These are phyloP conservation scores for Cheumatopsyche charites DNA, from an alignment of 1,140 invertebrate genomes.

Conservation along the genomic window DNA sequence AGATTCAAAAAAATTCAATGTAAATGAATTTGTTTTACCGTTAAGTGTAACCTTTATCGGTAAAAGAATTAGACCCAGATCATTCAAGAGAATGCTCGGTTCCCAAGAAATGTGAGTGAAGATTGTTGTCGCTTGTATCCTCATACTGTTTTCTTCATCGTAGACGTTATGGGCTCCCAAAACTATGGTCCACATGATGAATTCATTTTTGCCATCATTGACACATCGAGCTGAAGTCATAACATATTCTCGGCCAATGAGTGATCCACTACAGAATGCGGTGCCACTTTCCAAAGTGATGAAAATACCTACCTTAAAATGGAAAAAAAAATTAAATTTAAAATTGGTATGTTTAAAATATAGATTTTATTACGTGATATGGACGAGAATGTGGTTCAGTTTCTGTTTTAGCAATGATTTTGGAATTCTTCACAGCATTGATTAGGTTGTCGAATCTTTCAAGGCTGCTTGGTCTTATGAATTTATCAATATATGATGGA, in stretches of 20 bases:
- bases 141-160: constrained; percentile 53
- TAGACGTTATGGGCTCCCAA: constrained; percentile 61
- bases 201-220: constrained; percentile 45
- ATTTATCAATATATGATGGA: constrained; percentile 21
- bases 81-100: constrained; percentile 56
- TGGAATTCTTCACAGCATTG: constrained; percentile 22
- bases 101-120: constrained; percentile 60
- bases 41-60: constrained; percentile 58
- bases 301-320: constrained; percentile 41
- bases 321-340: neutral
- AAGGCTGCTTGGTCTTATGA: constrained; percentile 38
- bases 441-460: constrained; percentile 43
- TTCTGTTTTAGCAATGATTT: constrained; percentile 42
- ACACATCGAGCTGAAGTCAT: constrained; percentile 68
- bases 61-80: constrained; percentile 65
- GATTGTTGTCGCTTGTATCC: constrained; percentile 54
- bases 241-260: constrained; percentile 63
- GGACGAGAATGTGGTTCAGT: constrained; percentile 39
- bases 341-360: neutral
- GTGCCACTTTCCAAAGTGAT: constrained; percentile 48
- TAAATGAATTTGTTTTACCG: constrained; percentile 51
- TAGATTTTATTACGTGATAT: constrained; percentile 39
- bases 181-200: constrained; percentile 52
- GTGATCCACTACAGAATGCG: constrained; percentile 66
- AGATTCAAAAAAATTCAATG: neutral